Conservation (phyloP, 2,113 vertebrate genomes). For the Lagopus leucura region DNA sequence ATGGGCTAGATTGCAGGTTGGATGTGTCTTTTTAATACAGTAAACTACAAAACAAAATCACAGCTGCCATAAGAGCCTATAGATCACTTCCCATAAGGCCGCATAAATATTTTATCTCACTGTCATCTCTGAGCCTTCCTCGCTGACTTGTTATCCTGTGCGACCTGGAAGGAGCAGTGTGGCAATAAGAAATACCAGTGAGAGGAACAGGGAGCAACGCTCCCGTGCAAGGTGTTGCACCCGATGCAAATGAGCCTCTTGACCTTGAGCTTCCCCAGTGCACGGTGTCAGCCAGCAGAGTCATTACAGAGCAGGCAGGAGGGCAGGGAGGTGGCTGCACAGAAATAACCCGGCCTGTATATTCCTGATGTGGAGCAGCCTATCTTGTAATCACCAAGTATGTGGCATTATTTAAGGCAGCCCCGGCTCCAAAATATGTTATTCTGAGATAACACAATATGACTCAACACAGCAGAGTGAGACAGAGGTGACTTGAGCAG, state of each 20-base stretch:
- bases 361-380: background rate
- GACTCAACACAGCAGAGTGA: constrained; percentile 20
- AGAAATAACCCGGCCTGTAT: background rate
- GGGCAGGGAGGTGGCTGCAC: background rate
- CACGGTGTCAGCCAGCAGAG: background rate
- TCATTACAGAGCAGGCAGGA: background rate
- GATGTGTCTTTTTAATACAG: background rate
- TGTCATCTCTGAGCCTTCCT: background rate
- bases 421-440: constrained; percentile 8
- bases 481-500: constrained; percentile 59
- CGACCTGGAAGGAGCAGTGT: background rate
- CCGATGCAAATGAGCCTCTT: constrained; percentile 34
- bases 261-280: constrained; percentile 50
- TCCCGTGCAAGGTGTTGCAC: constrained; percentile 4
- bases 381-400: background rate
- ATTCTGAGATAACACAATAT: constrained; percentile 57
- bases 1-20: background rate
- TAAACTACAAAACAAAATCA: constrained; percentile 42
- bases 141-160: constrained; percentile 23
- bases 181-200: background rate
- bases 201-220: constrained; percentile 9
- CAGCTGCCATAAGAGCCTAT: constrained; percentile 26
- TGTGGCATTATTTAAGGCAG: constrained; percentile 20
- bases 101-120: constrained; percentile 64
- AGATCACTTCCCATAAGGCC: constrained; percentile 10